Evolutionary conservation across 2,797 vertebrate genomes (phyloP), one percentile per base, ranked within the genome.

Genomic region (Semaprochilodus insignis): DNA sequence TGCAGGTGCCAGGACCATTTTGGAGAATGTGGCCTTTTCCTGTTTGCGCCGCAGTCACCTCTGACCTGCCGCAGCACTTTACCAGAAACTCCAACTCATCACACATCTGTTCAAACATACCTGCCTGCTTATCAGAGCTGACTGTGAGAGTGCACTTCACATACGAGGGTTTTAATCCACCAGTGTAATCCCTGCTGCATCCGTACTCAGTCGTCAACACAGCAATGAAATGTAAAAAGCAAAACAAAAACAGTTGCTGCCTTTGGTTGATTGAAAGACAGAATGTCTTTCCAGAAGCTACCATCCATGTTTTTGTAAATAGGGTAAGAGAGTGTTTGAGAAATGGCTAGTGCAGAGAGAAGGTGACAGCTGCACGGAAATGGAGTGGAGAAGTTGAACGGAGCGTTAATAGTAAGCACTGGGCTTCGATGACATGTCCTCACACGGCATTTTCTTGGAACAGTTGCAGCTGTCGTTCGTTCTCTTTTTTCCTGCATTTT

Each of bases 401-500:
- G 90, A 85, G 83, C 87, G 88, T 91, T 95, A 94, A 95, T 94
- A 91, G 93, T 91, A 91, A 94, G 90, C 84, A 87, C 83, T 81
- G 86, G 83, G 88, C 91, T 88, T 85, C 86, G 83, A 91, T 90
- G 93, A 93, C 93, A 93, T 80, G 88, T 92, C 82, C 90, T 94
- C 85, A 83, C 91, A 90, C 87, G 81, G 86, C 88, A 91, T 88
- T 91, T 86, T 89, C 51, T 90, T 87, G 86, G 88, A 93, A 92
- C 11, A 60, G 87, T 88, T 83, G 92, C 95, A 95, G 94, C 95
- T 95, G 95, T 94, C 92, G 90, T 88, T 86, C 86, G 57, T 78
- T 85, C 72, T 82, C 73, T 63, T 48, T 75, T 65, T 82, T 40
- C 81, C 40, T 62, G 25, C 67, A 74, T 63, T 67, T 83, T 88